Base-by-base conservation (phyloP, 2,888 invertebrate genomes). In the Microplitis deprimator region DNA sequence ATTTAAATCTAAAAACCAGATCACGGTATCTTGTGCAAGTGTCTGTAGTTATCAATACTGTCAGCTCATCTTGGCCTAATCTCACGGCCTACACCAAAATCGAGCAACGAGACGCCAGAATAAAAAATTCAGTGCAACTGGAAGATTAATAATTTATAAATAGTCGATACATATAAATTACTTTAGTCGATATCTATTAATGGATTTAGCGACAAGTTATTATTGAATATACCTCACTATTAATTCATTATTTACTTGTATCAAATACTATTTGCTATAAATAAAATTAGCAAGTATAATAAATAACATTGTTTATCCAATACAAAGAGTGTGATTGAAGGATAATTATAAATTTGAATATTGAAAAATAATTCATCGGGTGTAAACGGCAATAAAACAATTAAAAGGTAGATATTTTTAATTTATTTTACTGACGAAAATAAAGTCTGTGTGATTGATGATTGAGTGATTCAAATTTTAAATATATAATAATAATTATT, bases 131-230 rank as follows among this genome's bases (percentile, higher is more conserved):
- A 29, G 29, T 29, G 29, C 29, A 29, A 29, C 29, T 29, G 29
- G 29, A 29, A 29, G 29, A 29, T 29, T 4, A 29, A 29, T 3
- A 29, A 29, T 29, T 29, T 29, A 29, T 29, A 29, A 29, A 29
- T 29, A 29, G 29, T 29, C 29, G 29, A 29, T 29, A 4, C 3
- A 29, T 29, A 29, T 29, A 29, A 4, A 29, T 29, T 29, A 29
- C 29, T 29, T 29, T 29, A 72, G 5, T 72, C 10, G 40, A 72
- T 62, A 13, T 72, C 62, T 38, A 39, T 72, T 16, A 40, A 72
- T 72, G 72, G 61, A 72, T 72, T 72, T 13, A 61, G 29, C 29
- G 72, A 17, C 40, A 29, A 64, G 39, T 72, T 17, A 72, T 62
- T 62, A 62, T 40, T 62, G n/a, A 72, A 39, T 39, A 40, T 62